Base-by-base conservation (phyloP, 2,888 invertebrate species). In the Drosophila subquinaria region DNA sequence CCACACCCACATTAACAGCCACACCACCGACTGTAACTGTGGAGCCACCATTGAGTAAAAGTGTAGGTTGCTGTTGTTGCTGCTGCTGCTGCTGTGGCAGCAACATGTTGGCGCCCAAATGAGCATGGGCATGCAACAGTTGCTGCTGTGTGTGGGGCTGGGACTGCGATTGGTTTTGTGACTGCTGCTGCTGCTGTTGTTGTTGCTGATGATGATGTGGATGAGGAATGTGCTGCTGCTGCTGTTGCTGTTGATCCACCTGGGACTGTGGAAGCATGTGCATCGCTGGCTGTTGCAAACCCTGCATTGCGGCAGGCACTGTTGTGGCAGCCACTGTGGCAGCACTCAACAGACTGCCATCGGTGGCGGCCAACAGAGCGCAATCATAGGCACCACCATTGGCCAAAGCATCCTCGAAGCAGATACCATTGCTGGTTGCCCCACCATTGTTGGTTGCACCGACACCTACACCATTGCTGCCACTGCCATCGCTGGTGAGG, bases 371-470 rank as follows among this genome's bases (percentile, higher is more conserved):
- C 45, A 92, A 69, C 45, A 92, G 62, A 4, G 90, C 90, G 40
- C 93, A 92, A 68, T 93, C 91, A 36, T 92, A 93, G 50, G 86
- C 82, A 0, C 73, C 79, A 5, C 73, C 70, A 45, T 73, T 87
- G 48, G 86, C 73, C 61, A 86, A 36, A 0, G 81, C 66, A 33
- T 90, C 90, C 36, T 91, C 91, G 17, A 90, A 91, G 61, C 91
- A 91, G 1, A 89, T 50, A 0, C 78, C 75, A 55, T 53, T 83
- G 43, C 40, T 48, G 20, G 74, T 75, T 64, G 73, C 76, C 60
- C 59, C 8, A 6, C 76, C 79, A 52, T 73, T 79, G 15, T 61
- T 62, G 5, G 62, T 35, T 2, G 55, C 20, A 5, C 62, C 57
- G 8, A 30, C 57, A 23, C 27, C 57, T 2, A 30, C 57, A 4